Evolutionary conservation across 2,113 vertebrate genomes (phyloP).

Genomic region (Pollachius pollachius): DNA sequence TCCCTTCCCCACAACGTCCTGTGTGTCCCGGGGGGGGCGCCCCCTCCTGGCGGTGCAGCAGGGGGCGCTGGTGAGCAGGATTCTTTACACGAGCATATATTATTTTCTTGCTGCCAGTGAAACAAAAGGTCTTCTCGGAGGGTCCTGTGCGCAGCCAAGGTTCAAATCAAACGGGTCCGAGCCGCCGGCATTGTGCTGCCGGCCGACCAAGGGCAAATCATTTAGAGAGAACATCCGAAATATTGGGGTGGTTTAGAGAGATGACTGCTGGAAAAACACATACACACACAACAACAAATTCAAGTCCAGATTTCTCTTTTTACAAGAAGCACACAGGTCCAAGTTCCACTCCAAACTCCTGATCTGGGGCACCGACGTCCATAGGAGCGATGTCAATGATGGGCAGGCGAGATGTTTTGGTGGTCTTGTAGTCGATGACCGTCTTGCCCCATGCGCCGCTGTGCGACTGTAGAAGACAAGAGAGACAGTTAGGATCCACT

Average conservation of each 20-base stretch:
- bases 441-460: conserved; percentile 95
- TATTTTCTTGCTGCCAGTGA: conserved; percentile 86
- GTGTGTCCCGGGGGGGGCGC: conserved; percentile 45
- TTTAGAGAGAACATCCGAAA: conserved; percentile 71
- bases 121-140: conserved; percentile 82
- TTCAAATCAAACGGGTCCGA: conserved; percentile 71
- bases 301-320: conserved; percentile 98
- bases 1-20: conserved; percentile 75
- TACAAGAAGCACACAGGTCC: conserved; percentile 99
- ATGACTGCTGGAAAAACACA: conserved; percentile 89
- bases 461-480: conserved; percentile 83
- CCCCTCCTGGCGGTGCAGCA: conserved; percentile 39
- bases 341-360: conserved; percentile 96
- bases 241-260: conserved; percentile 77
- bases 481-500: background rate
- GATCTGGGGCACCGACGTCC: conserved; percentile 94
- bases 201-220: conserved; percentile 27
- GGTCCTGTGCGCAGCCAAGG: conserved; percentile 73
- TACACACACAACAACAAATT: conserved; percentile 81
- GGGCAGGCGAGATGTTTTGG: conserved; percentile 96
- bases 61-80: too few species aligned
- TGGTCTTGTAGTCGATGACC: conserved; percentile 97
- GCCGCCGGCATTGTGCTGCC: conserved; percentile 80
- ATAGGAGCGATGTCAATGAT: conserved; percentile 98
- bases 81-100: conserved; percentile 81